These are phyloP conservation scores for Eupleurogrammus muticus DNA, from an alignment of 2,797 vertebrate genomes.

Conservation along the genomic window DNA sequence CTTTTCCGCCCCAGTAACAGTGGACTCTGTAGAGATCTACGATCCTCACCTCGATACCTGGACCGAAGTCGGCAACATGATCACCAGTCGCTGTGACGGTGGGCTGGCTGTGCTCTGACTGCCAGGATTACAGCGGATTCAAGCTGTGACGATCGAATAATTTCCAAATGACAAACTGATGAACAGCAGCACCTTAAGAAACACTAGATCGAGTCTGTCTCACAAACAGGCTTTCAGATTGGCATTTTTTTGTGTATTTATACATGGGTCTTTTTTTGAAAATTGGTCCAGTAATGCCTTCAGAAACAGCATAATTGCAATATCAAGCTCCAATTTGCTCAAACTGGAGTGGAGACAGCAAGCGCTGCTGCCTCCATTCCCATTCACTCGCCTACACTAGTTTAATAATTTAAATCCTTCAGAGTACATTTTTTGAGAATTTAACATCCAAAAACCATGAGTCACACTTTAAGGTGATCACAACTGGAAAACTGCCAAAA, in stretches of 20 bases:
- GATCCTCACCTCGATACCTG: constrained; percentile 96
- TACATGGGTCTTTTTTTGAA: constrained; percentile 14
- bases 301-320: too few species aligned
- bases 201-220: constrained; percentile 35
- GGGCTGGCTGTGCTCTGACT: constrained; percentile 92
- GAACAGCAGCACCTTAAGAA: constrained; percentile 57
- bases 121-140: background rate
- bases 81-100: constrained; percentile 98
- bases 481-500: constrained; percentile 45
- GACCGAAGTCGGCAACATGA: constrained; percentile 98
- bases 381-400: too few species aligned
- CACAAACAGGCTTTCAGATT: constrained; percentile 16
- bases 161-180: constrained; percentile 17
- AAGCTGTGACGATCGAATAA: constrained; percentile 26
- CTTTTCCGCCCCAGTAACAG: constrained; percentile 94
- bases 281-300: too few species aligned
- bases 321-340: too few species aligned
- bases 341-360: too few species aligned
- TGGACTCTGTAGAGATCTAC: constrained; percentile 97
- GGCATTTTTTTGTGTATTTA: constrained; percentile 44
- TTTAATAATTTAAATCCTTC: too few species aligned
- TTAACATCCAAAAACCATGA: too few species aligned
- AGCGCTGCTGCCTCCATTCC: too few species aligned
- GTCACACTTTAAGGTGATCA: background rate
- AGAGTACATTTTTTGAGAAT: too few species aligned